phyloP scores from a whole-genome alignment of 2,888 invertebrate genomes.

The Diarsia mendica region DNA sequence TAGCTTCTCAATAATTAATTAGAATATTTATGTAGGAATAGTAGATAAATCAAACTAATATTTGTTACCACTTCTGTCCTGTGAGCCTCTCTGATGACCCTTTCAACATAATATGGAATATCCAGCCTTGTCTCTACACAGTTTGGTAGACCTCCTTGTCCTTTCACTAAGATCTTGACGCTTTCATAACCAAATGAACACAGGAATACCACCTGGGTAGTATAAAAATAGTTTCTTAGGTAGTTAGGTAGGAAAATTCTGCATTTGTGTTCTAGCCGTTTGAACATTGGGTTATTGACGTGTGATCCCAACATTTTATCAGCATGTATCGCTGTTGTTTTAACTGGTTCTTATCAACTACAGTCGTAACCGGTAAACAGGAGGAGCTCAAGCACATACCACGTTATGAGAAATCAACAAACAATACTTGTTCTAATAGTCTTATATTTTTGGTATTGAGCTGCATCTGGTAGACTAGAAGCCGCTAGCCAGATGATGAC shows the following conservation, averaged over 20 bases:
- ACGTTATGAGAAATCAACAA: background rate
- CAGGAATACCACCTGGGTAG: slow-evolving; percentile 76
- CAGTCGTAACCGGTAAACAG: background rate
- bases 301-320: background rate
- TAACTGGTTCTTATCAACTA: background rate
- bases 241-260: background rate
- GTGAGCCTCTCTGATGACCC: slow-evolving; percentile 77
- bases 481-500: no score
- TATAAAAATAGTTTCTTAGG: background rate
- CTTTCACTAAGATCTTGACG: slow-evolving; percentile 82
- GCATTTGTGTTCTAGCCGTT: background rate
- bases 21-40: background rate
- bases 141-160: slow-evolving; percentile 86
- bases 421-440: background rate
- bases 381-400: background rate
- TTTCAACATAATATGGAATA: slow-evolving; percentile 81
- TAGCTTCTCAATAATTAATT: background rate
- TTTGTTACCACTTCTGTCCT: slow-evolving; percentile 77
- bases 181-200: slow-evolving; percentile 86
- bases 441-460: no score
- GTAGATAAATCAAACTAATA: background rate
- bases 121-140: slow-evolving; percentile 84
- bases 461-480: no score
- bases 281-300: background rate
- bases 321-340: background rate